Conservation (phyloP, 2,113 vertebrate species). For the Typhlomys cinereus region DNA sequence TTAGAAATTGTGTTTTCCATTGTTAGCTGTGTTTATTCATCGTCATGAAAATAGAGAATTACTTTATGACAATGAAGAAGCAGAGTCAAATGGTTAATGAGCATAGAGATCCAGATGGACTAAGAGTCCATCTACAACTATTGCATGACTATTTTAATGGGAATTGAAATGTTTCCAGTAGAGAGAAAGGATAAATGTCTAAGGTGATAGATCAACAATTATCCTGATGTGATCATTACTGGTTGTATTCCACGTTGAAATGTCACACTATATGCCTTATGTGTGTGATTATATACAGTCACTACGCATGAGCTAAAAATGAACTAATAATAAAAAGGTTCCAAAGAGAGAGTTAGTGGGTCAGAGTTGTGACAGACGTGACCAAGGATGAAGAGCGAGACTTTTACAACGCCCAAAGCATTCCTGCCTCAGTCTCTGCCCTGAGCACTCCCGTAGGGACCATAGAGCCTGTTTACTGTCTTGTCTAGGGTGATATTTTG, state of each 20-base stretch:
- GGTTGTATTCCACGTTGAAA: not conserved
- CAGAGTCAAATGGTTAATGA: not conserved
- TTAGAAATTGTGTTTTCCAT: not conserved
- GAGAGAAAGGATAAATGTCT: not conserved
- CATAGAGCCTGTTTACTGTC: not conserved
- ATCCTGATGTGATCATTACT: not conserved
- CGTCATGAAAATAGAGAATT: not conserved
- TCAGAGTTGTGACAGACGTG: too few species aligned
- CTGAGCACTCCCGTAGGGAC: not conserved
- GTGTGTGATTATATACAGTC: not conserved
- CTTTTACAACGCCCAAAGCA: not conserved
- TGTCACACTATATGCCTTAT: not conserved
- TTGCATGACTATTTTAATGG: not conserved
- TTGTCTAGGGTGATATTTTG: not conserved
- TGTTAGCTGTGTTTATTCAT: not conserved
- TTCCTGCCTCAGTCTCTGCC: not conserved
- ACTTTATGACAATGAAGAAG: not conserved
- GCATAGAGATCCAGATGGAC: too few species aligned
- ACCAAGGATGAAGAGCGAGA: too few species aligned
- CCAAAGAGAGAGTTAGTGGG: not conserved
- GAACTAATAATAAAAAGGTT: not conserved
- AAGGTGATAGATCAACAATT: not conserved
- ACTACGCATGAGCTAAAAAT: not conserved
- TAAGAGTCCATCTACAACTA: too few species aligned
- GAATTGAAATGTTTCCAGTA: not conserved